A percentile compares a stretch with the other conserved stretches of the same genome.
Evolutionary conservation across 2,888 invertebrate genomes (phyloP).

Genomic region (Malthinus flaveolus): DNA sequence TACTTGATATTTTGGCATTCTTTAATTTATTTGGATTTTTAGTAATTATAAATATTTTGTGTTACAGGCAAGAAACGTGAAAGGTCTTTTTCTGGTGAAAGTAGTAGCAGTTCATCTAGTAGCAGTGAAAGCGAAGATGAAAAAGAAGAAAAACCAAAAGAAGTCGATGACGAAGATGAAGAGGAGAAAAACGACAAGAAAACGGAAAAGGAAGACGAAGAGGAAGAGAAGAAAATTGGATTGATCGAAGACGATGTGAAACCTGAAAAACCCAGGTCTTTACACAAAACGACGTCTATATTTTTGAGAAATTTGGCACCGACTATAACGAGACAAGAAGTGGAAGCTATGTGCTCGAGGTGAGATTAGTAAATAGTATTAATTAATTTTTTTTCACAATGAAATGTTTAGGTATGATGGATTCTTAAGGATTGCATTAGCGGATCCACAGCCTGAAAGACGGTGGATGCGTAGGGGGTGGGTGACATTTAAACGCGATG

Average conservation of each 20-base stretch:
- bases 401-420: conserved; percentile 76
- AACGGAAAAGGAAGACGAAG: conserved; percentile 50
- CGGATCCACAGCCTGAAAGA: conserved; percentile 95
- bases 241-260: conserved; percentile 53
- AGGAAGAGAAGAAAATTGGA: conserved; percentile 56
- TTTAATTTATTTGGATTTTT: not conserved
- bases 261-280: conserved; percentile 65
- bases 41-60: not conserved
- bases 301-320: conserved; percentile 96
- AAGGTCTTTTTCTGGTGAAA: conserved; percentile 56
- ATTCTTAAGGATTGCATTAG: conserved; percentile 92
- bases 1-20: not conserved
- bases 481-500: conserved; percentile 96
- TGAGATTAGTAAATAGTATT: not conserved
- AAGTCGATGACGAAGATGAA: conserved; percentile 42
- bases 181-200: conserved; percentile 48
- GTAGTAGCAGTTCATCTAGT: conserved; percentile 56
- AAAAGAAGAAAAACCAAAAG: conserved; percentile 41
- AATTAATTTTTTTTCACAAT: not conserved
- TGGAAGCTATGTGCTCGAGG: conserved; percentile 40
- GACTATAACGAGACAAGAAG: conserved; percentile 91
- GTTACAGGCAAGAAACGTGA: conserved; percentile 52
- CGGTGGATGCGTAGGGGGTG: conserved; percentile 97
- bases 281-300: conserved; percentile 96
- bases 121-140: conserved; percentile 50